A percentile compares a stretch with the other conserved stretches of the same genome.
These are phyloP conservation scores for Corynorhinus townsendii DNA, from an alignment of 2,113 vertebrate genomes.

Conservation along the genomic window DNA sequence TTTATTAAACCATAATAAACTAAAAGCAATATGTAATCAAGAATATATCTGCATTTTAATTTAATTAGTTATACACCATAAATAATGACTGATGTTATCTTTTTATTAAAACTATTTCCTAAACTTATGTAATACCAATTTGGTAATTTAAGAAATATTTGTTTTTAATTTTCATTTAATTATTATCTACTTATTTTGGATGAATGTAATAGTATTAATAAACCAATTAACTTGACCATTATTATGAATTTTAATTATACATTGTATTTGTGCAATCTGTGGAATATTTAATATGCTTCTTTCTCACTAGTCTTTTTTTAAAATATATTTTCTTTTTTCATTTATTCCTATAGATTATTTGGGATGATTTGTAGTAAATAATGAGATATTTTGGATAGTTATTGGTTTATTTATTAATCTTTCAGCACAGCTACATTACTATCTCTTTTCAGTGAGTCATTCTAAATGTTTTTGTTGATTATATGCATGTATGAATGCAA, in stretches of 20 bases:
- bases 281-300: neutral
- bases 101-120: neutral
- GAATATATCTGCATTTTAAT: neutral
- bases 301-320: neutral
- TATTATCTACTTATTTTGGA: neutral
- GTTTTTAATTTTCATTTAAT: neutral
- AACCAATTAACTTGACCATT: neutral
- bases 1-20: neutral
- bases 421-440: neutral
- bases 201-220: neutral
- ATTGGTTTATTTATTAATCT: neutral
- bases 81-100: neutral
- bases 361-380: neutral
- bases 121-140: neutral
- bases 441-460: neutral
- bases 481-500: neutral
- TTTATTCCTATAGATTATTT: neutral
- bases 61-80: neutral
- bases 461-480: neutral
- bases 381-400: neutral
- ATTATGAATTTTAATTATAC: neutral
- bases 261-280: neutral
- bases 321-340: neutral
- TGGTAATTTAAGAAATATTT: neutral
- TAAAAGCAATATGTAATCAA: neutral